Conservation (phyloP, 2,113 vertebrate genomes). For the Marmota monax region DNA sequence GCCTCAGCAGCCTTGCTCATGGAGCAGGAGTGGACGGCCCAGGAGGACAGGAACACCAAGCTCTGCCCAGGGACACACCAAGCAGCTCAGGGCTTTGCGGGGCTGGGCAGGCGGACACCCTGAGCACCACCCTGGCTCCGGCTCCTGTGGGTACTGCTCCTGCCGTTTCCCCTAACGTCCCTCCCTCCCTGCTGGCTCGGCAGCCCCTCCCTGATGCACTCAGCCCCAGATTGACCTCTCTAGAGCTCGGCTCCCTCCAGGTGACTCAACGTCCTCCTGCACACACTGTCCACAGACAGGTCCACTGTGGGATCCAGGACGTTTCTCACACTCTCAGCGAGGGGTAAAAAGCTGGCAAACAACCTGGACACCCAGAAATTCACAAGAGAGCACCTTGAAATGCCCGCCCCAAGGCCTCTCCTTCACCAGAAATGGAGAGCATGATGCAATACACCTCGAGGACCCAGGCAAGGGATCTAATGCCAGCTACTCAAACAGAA, state of each 20-base stretch:
- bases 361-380: not conserved
- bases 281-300: slow-evolving; percentile 32
- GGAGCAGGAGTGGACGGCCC: not conserved
- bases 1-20: not conserved
- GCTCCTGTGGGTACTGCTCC: too few species aligned
- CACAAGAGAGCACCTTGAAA: slow-evolving; percentile 55
- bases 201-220: not conserved
- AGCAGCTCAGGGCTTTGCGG: not conserved
- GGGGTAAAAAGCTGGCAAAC: not conserved
- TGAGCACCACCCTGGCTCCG: not conserved
- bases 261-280: not conserved
- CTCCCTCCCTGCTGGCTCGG: not conserved
- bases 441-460: not conserved
- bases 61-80: too few species aligned
- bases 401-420: slow-evolving; percentile 1
- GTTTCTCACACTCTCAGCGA: not conserved
- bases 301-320: not conserved
- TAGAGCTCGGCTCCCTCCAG: not conserved
- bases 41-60: not conserved
- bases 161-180: not conserved
- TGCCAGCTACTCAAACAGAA: not conserved
- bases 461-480: not conserved
- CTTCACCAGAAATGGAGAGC: not conserved
- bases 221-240: not conserved
- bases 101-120: accelerated